phyloP scores from a whole-genome alignment of 2,113 vertebrate species.

The Plecotus auritus region DNA sequence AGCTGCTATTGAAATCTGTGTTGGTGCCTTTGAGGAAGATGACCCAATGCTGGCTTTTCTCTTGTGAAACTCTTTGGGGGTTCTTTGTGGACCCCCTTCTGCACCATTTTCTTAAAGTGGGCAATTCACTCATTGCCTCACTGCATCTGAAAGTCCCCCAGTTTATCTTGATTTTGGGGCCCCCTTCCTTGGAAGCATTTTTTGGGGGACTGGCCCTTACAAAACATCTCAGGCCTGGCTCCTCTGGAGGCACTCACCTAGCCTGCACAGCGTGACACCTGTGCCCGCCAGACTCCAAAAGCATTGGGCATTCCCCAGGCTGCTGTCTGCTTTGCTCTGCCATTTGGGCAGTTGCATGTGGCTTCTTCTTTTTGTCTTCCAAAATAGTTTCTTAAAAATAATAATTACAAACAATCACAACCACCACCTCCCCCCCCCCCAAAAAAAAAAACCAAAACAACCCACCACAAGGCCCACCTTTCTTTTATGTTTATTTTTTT shows the following conservation, averaged over 20 bases:
- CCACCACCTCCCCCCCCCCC: neutral
- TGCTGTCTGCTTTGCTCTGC: neutral
- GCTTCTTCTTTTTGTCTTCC: neutral
- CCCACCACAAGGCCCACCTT: slow-evolving; percentile 51
- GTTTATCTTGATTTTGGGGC: neutral
- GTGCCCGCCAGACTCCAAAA: neutral
- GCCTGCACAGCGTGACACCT: neutral
- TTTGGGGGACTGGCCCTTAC: neutral
- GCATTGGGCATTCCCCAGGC: neutral
- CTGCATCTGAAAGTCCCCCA: neutral
- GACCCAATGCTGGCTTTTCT: neutral
- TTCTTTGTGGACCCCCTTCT: neutral
- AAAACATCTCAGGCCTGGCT: neutral
- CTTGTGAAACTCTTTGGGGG: neutral
- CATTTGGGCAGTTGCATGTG: neutral
- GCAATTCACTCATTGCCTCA: neutral
- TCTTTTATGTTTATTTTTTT: slow-evolving; percentile 38
- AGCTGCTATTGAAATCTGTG: neutral
- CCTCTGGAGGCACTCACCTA: neutral
- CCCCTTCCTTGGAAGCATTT: neutral
- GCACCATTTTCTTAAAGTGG: neutral
- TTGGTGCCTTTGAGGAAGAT: neutral
- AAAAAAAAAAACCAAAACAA: neutral
- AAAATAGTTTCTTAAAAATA: neutral
- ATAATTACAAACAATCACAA: neutral